phyloP scores from a whole-genome alignment of 2,113 vertebrate genomes.

The Tretioscincus oriximinensis region DNA sequence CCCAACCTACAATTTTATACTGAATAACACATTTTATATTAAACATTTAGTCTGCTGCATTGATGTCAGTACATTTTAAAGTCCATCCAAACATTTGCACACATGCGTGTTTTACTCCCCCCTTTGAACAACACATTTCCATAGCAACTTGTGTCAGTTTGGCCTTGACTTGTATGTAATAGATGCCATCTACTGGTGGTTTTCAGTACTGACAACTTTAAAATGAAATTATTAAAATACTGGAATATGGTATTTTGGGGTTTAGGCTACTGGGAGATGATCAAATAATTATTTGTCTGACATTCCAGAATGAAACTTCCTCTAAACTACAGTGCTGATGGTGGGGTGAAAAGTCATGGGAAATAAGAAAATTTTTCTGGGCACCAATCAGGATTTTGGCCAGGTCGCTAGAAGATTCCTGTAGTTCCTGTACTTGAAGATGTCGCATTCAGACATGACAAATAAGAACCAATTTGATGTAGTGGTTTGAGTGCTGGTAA shows the following conservation, averaged over 20 bases:
- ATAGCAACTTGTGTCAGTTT: not conserved
- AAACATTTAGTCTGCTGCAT: not conserved
- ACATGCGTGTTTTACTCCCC: not conserved
- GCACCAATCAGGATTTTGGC: too few species aligned
- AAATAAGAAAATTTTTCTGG: too few species aligned
- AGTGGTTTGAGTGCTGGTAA: too few species aligned
- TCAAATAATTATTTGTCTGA: too few species aligned
- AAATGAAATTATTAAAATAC: not conserved
- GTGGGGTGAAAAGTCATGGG: not conserved
- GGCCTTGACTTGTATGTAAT: conserved; percentile 33
- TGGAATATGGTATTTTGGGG: not conserved
- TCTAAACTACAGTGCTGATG: not conserved
- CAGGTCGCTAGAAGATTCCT: too few species aligned
- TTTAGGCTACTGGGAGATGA: accelerated
- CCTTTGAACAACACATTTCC: not conserved
- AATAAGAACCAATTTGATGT: too few species aligned
- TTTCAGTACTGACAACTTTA: conserved; percentile 36
- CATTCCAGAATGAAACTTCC: too few species aligned
- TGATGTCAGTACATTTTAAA: not conserved
- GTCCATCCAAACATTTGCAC: not conserved
- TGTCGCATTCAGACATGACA: too few species aligned
- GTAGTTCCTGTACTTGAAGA: too few species aligned
- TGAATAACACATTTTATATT: not conserved
- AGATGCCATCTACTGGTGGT: conserved; percentile 65
- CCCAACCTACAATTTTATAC: too few species aligned